Percentiles rank a stretch among this genome's conserved stretches.
These are phyloP conservation scores for Mycalesis mineus DNA, from an alignment of 2,888 invertebrate species.

Conservation along the genomic window DNA sequence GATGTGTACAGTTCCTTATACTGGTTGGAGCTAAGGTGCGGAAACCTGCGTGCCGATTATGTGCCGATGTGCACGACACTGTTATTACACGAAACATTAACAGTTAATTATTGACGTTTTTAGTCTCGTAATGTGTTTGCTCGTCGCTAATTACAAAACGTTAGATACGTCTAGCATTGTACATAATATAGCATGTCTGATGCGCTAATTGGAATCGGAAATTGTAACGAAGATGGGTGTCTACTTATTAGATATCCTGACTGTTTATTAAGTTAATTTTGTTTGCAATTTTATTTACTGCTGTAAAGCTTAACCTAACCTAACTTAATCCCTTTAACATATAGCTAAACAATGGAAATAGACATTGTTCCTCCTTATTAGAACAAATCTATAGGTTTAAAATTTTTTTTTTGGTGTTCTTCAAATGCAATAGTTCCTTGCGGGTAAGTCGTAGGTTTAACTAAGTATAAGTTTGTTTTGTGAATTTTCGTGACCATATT, in stretches of 20 bases:
- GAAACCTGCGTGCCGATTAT: constrained; percentile 28
- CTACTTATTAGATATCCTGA: neutral
- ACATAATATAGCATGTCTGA: neutral
- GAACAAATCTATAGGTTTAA: too few relatives aligned
- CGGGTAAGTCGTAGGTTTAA: too few relatives aligned
- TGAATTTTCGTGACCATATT: too few relatives aligned
- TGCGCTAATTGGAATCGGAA: neutral
- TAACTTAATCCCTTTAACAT: too few relatives aligned
- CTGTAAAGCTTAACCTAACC: too few relatives aligned
- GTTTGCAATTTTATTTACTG: too few relatives aligned
- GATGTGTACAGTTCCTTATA: neutral
- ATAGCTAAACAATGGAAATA: too few relatives aligned
- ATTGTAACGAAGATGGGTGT: neutral
- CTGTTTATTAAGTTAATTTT: too few relatives aligned
- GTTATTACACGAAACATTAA: constrained; percentile 32
- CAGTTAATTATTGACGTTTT: constrained; percentile 31
- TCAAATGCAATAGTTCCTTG: too few relatives aligned
- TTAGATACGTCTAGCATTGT: neutral
- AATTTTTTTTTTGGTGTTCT: too few relatives aligned
- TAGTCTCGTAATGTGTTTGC: constrained; percentile 11
- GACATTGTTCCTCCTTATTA: too few relatives aligned
- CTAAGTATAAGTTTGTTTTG: too few relatives aligned
- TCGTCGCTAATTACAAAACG: constrained; percentile 6
- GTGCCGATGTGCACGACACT: constrained; percentile 26
- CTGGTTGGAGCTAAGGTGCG: constrained; percentile 33